Conservation (phyloP, 2,888 invertebrate species). For the Xylota sylvarum region DNA sequence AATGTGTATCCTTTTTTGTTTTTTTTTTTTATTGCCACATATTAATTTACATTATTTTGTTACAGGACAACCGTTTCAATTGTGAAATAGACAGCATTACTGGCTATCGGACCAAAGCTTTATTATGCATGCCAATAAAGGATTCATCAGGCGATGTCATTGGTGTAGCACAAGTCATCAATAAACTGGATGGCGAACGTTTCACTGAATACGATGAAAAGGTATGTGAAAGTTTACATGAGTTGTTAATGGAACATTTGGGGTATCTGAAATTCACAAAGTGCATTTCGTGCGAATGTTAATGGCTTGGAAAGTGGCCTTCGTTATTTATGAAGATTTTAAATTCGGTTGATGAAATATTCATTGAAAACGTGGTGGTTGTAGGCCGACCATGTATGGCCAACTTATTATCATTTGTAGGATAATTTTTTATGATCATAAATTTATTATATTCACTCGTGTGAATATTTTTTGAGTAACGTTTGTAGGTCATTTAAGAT, state of each 20-base stretch:
- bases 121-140: constrained; percentile 98
- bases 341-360: not conserved
- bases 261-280: not conserved
- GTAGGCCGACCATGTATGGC: too few relatives aligned
- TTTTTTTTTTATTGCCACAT: not conserved
- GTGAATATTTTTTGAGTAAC: too few relatives aligned
- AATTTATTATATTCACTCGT: not conserved
- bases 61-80: constrained; percentile 94
- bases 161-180: constrained; percentile 98
- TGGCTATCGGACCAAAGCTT: constrained; percentile 95
- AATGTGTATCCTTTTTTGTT: not conserved
- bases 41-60: constrained; percentile 63
- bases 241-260: constrained; percentile 9
- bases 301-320: not conserved
- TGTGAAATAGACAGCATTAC: constrained; percentile 97
- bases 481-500: too few relatives aligned
- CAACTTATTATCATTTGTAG: not conserved
- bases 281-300: not conserved
- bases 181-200: constrained; percentile 93
- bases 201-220: constrained; percentile 94
- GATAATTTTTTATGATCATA: not conserved
- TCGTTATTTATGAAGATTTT: not conserved
- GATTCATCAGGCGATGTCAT: constrained; percentile 97
- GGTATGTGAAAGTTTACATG: constrained; percentile 80
- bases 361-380: not conserved